Percentiles rank a stretch among this genome's conserved stretches.
Evolutionary conservation across 2,797 vertebrate genomes (phyloP).

Genomic region (Chanos chanos): DNA sequence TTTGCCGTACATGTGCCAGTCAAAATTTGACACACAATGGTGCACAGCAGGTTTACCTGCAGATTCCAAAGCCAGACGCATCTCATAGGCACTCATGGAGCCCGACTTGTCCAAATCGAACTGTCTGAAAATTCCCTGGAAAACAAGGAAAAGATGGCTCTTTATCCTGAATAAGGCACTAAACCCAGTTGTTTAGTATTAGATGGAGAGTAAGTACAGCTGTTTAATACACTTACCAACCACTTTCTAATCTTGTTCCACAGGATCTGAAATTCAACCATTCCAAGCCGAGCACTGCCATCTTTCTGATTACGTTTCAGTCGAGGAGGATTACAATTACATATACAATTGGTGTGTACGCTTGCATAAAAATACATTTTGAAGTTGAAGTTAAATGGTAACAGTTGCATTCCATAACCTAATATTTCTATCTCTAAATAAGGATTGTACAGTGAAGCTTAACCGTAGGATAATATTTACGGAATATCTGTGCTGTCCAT

Average conservation of each 20-base stretch:
- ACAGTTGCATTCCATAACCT: too few relatives aligned
- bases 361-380: too few relatives aligned
- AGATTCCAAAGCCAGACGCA: slow-evolving; percentile 85
- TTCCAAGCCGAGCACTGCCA: slow-evolving; percentile 80
- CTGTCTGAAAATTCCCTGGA: slow-evolving; percentile 80
- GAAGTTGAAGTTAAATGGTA: too few relatives aligned
- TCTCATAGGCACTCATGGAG: slow-evolving; percentile 88
- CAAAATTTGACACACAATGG: too few relatives aligned
- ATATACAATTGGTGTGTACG: neutral
- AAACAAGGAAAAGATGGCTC: neutral
- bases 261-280: slow-evolving; percentile 86
- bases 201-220: too few relatives aligned
- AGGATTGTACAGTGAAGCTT: too few relatives aligned
- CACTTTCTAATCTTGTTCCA: slow-evolving; percentile 92
- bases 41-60: too few relatives aligned
- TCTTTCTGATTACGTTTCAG: slow-evolving; percentile 75
- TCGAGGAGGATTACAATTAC: slow-evolving; percentile 59
- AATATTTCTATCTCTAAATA: too few relatives aligned
- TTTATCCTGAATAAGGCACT: neutral
- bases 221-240: slow-evolving; percentile 89
- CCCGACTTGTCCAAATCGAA: slow-evolving; percentile 86
- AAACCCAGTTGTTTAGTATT: too few relatives aligned
- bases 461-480: too few relatives aligned
- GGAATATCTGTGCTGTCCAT: too few relatives aligned
- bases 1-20: too few relatives aligned